Percentiles rank a stretch among this genome's conserved stretches.
Evolutionary conservation across 2,113 vertebrate genomes (phyloP).

Genomic region (Pseudois nayaur): DNA sequence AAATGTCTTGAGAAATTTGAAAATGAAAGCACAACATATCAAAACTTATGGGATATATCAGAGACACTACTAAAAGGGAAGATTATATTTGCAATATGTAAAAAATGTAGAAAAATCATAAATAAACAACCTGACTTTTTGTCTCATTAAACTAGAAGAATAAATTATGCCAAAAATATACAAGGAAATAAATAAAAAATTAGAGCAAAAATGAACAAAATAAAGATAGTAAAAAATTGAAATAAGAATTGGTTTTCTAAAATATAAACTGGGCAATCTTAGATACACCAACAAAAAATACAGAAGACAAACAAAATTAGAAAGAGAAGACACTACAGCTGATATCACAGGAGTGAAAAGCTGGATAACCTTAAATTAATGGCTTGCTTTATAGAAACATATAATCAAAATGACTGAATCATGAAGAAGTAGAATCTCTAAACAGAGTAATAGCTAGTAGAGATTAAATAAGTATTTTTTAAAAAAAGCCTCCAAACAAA

Average conservation of each 20-base stretch:
- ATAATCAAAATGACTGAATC: neutral
- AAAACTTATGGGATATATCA: neutral
- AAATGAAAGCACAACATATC: neutral
- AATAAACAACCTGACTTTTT: neutral
- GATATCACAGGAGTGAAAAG: neutral
- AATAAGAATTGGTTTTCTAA: neutral
- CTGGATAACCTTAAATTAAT: neutral
- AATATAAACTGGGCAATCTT: neutral
- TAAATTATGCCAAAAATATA: neutral
- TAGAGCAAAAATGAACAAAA: neutral
- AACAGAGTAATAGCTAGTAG: neutral
- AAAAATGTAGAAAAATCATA: neutral
- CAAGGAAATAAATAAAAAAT: neutral
- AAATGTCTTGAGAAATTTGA: neutral
- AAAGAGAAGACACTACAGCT: neutral
- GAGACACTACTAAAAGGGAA: neutral
- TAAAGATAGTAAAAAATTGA: neutral
- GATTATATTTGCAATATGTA: neutral
- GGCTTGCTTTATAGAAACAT: neutral
- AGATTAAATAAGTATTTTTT: neutral
- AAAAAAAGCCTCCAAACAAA: neutral
- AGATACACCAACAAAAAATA: neutral
- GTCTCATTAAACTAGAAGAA: neutral
- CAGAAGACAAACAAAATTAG: neutral
- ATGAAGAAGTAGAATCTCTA: neutral